Base-by-base conservation (phyloP, 2,113 vertebrate genomes). In the Tragelaphus strepsiceros region DNA sequence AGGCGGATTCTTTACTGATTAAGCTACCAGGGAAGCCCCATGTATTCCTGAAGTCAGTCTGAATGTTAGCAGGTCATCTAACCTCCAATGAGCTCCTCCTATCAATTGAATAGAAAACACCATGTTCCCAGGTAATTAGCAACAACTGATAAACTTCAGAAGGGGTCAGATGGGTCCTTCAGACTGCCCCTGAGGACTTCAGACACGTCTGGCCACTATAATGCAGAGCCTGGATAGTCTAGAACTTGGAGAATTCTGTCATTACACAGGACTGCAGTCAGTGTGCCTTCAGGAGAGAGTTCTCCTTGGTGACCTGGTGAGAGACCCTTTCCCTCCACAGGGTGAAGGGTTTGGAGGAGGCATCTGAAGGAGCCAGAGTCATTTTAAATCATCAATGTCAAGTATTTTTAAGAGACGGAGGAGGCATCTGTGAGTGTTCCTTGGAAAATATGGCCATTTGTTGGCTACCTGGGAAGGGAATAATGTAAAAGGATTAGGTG, bases 401-500 rank as follows among this genome's bases (percentile, higher is more conserved):
- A 46, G 46, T 86, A 81, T 82, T 77, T 92, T 88, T 82, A 74
- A 85, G 88, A 97, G 78, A 77, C 6, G 1, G n/a, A 94, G n/a
- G 39, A 54, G 21, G 30, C 35, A 7, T 81, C 92, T 82, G 4
- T 81, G 77, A 74, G 62, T 90, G 61, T 85, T 78, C 22, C 54
- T 91, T 58, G 59, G 77, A 93, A 96, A 97, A 97, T 43, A 82
- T 3, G 56, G 59, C 39, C 83, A 67, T 93, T 89, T 91, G 92
- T 62, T 77, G 78, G 91, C 88, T 86, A 86, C 93, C 86, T 81
- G 30, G 86, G 30, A 83, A 91, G 24, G 83, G 78, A 85, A 87
- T 84, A 62, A 88, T 49, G 24, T 53, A 30, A 80, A 85, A 91
- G 86, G 93, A 97, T 97, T 94, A 93, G 89, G 58, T 97, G 83